These are phyloP conservation scores for Mythimna loreyi DNA, from an alignment of 2,888 invertebrate genomes.

Conservation along the genomic window DNA sequence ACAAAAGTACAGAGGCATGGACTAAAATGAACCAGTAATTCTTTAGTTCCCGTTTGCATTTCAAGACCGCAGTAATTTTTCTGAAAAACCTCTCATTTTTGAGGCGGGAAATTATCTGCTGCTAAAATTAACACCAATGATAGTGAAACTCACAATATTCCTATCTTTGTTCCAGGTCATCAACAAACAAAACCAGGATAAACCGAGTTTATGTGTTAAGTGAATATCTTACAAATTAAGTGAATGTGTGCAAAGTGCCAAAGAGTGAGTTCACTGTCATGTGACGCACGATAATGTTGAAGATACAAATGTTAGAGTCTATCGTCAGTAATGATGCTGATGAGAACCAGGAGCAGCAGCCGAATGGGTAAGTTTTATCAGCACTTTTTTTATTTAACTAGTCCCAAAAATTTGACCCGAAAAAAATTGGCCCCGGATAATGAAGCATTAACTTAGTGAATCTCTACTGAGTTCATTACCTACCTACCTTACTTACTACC, in stretches of 20 bases:
- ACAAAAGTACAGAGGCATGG: no score
- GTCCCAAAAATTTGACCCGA: no score
- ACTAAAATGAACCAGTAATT: no score
- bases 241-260: constrained; percentile 60
- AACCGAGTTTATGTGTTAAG: constrained; percentile 20
- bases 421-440: no score
- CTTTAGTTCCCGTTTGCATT: no score
- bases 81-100: no score
- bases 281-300: constrained; percentile 91
- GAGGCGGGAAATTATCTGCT: no score
- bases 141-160: neutral
- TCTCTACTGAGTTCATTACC: no score
- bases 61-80: no score
- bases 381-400: neutral
- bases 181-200: constrained; percentile 51
- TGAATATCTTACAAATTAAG: constrained; percentile 55
- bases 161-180: constrained; percentile 71
- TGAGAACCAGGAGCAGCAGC: constrained; percentile 83
- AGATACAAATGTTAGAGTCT: constrained; percentile 95
- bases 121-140: no score
- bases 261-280: constrained; percentile 78
- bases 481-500: no score
- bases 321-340: constrained; percentile 92
- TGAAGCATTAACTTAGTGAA: no score
- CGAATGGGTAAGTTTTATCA: constrained; percentile 81